Percentiles rank a stretch among this genome's conserved stretches.
Evolutionary conservation across 2,797 vertebrate genomes (phyloP).

Genomic region (Calcarius lapponicus): DNA sequence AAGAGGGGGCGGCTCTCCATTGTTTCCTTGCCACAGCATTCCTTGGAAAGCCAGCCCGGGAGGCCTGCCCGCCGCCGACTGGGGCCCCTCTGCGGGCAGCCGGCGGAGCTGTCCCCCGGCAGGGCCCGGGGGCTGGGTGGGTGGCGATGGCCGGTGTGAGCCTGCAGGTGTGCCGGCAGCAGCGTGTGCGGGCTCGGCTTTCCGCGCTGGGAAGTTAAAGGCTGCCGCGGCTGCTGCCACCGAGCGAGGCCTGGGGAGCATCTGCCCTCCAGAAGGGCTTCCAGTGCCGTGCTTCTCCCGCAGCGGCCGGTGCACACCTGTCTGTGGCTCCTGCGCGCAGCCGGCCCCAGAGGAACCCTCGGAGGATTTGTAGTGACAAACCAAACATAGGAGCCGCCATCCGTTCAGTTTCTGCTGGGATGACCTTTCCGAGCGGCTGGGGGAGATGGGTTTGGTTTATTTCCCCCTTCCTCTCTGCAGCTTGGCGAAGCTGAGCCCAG

Average conservation of each 20-base stretch:
- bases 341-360: background rate
- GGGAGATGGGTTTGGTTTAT: background rate
- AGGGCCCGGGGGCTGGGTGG: background rate
- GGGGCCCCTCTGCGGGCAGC: background rate
- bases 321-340: background rate
- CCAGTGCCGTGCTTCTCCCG: background rate
- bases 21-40: background rate
- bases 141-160: background rate
- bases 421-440: fast-evolving
- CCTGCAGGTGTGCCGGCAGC: background rate
- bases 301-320: background rate
- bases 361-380: background rate
- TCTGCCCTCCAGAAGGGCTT: background rate
- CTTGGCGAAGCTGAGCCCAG: background rate
- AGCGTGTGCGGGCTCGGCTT: background rate
- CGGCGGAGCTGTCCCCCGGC: fast-evolving
- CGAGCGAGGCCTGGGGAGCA: background rate
- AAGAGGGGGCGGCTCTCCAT: background rate
- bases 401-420: background rate
- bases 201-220: background rate
- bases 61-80: too few species aligned
- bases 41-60: fast-evolving
- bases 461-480: background rate
- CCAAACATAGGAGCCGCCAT: background rate
- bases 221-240: background rate